phyloP scores from a whole-genome alignment of 2,113 vertebrate species.

The Anoura caudifer region DNA sequence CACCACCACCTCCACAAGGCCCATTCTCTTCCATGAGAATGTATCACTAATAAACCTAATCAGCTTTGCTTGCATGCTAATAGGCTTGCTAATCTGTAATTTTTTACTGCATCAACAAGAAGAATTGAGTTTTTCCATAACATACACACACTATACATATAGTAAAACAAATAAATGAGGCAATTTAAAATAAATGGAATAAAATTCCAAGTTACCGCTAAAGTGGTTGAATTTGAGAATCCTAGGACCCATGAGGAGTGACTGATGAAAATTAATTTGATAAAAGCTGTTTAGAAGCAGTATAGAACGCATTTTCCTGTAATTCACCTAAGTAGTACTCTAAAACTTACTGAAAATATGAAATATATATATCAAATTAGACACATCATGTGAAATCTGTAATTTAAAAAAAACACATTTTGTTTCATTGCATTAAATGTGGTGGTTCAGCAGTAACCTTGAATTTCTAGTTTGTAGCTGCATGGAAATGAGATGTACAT shows the following conservation, averaged over 20 bases:
- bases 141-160: too few relatives aligned
- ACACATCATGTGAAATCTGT: not conserved
- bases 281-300: not conserved
- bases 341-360: slow-evolving; percentile 14
- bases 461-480: slow-evolving; percentile 39
- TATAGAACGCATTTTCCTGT: not conserved
- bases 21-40: too few relatives aligned
- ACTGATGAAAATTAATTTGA: not conserved
- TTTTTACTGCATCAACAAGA: too few relatives aligned
- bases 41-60: too few relatives aligned
- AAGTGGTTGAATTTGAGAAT: not conserved
- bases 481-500: slow-evolving; percentile 14
- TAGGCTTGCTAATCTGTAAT: too few relatives aligned
- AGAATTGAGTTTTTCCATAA: too few relatives aligned
- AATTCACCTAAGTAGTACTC: not conserved
- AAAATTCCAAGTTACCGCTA: not conserved
- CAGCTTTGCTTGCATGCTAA: too few relatives aligned
- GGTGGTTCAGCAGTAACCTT: slow-evolving; percentile 2
- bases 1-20: too few relatives aligned
- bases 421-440: not conserved
- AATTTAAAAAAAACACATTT: not conserved
- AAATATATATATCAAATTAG: not conserved
- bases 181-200: not conserved
- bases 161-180: not conserved
- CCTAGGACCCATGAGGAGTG: not conserved